Evolutionary conservation across 2,888 invertebrate genomes (phyloP), one percentile per base, ranked within the genome.

Genomic region (Dendrolimus pini): DNA sequence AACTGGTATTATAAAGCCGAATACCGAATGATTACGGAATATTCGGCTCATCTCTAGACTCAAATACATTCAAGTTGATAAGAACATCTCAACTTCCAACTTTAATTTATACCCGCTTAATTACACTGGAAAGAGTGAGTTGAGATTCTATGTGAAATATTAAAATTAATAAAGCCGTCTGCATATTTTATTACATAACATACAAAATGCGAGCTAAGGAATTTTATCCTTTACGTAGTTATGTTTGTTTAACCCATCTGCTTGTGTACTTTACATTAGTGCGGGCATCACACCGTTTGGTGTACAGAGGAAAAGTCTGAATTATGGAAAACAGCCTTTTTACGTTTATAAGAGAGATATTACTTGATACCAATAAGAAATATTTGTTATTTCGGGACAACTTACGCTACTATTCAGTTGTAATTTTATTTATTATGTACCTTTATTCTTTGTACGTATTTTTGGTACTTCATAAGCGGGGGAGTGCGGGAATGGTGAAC

Each of bases 221-320:
- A 61, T 65, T 62, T 65, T 62, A 47, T 47, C 9, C 47, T 65
- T 61, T 61, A 57, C 60, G 41, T 54, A 18, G 55, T 14, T 41
- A 53, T 65, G 61, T 62, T 63, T 63, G 63, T 56, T 56, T 54
- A 61, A 57, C 56, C 58, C 58, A 54, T 47, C 56, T 47, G 47
- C 52, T 42, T 65, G 61, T 65, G 56, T 65, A 60, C 58, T 62
- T 65, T 64, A 59, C 60, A 64, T 65, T 64, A 62, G 61, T 57
- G 59, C 54, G 55, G 53, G 53, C 55, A 10, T 30, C 47, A 9
- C 47, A 47, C 47, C 47, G 2, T 47, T 47, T 9, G 9, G 12
- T 47, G 12, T 47, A 9, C 12, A 59, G 57, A 55, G 55, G 47
- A 57, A 42, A 47, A 47, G 47, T 47, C 47, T 12, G 47, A 9